phyloP scores from a whole-genome alignment of 2,113 vertebrate species.

The Alexandromys fortis region DNA sequence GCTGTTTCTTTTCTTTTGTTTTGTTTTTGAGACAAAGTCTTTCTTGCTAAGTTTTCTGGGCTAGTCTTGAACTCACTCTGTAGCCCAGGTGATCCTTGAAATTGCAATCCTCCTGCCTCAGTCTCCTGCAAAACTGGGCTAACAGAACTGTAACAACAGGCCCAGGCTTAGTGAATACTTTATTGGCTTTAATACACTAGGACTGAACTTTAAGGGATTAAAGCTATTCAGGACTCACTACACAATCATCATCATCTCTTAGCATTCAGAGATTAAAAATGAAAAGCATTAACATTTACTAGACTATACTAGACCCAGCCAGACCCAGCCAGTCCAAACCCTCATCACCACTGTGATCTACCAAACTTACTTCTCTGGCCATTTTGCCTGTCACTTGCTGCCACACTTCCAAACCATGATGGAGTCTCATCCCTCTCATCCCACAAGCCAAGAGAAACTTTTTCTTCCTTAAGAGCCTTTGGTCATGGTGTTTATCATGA shows the following conservation, averaged over 20 bases:
- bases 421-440: neutral
- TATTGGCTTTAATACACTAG: neutral
- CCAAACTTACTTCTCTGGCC: neutral
- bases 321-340: neutral
- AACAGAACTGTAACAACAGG: neutral
- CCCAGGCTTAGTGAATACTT: neutral
- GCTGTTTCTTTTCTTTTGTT: neutral
- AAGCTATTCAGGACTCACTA: neutral
- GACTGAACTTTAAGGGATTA: neutral
- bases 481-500: too few relatives aligned
- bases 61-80: neutral
- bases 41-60: neutral
- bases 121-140: neutral
- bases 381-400: neutral
- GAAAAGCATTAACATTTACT: neutral
- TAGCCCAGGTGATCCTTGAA: neutral
- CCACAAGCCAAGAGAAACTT: neutral
- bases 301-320: neutral
- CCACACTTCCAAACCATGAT: neutral
- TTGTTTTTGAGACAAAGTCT: neutral
- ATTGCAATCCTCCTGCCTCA: neutral
- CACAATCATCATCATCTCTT: neutral
- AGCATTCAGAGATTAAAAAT: neutral
- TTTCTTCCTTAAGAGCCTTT: neutral
- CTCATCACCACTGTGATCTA: neutral